Conservation (phyloP, 1,140 invertebrate genomes). For the Ridgeia piscesae region DNA sequence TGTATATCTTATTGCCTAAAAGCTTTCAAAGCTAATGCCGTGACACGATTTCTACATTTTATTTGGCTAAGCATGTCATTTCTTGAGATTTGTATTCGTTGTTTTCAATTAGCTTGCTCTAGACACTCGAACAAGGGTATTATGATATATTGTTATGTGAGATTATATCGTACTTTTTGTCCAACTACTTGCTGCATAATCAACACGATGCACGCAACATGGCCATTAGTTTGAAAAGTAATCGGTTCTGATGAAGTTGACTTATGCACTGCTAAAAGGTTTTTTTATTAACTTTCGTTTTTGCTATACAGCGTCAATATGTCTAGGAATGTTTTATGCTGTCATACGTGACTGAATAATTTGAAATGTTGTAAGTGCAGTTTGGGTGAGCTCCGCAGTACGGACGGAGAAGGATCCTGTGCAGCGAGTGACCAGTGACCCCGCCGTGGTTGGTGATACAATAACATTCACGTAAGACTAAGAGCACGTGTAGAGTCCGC, state of each 20-base stretch:
- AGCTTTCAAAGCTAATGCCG: not conserved
- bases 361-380: too few species aligned
- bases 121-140: not conserved
- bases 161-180: not conserved
- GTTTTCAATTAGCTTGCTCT: not conserved
- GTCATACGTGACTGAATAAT: too few species aligned
- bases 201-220: not conserved
- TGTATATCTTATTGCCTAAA: not conserved
- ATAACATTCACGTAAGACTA: too few species aligned
- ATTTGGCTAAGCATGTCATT: not conserved
- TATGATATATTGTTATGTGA: not conserved
- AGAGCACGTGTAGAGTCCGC: too few species aligned
- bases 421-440: too few species aligned
- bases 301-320: not conserved
- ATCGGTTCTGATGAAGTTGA: not conserved
- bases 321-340: not conserved
- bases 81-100: not conserved
- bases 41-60: not conserved
- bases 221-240: not conserved
- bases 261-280: not conserved
- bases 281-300: not conserved
- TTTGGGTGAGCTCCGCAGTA: too few species aligned
- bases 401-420: too few species aligned
- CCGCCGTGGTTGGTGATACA: too few species aligned
- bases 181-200: not conserved